These are phyloP conservation scores for Arvicanthis niloticus DNA, from an alignment of 2,113 vertebrate genomes.

Conservation along the genomic window DNA sequence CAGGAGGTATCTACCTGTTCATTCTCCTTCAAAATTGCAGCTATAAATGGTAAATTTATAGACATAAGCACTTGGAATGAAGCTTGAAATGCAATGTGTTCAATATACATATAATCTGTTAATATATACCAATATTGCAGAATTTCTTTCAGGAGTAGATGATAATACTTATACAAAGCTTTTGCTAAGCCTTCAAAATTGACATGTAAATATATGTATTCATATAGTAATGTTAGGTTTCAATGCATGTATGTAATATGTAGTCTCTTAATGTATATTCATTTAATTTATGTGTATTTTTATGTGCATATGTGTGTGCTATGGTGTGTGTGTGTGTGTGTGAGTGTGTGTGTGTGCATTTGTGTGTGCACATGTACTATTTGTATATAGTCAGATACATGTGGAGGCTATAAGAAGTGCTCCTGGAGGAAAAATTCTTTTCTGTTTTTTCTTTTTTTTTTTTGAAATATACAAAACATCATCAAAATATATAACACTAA, in stretches of 20 bases:
- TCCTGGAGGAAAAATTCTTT: no score
- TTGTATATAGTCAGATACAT: no score
- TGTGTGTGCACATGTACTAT: no score
- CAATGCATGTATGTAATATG: no score
- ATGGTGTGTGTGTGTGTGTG: no score
- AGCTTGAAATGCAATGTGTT: not conserved
- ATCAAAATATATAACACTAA: no score
- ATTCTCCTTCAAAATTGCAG: not conserved
- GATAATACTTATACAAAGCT: not conserved
- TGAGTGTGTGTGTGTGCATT: no score
- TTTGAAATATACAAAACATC: no score
- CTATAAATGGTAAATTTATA: slow-evolving; percentile 24
- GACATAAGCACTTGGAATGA: not conserved
- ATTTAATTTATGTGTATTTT: not conserved
- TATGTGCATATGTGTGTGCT: no score
- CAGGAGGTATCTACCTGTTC: not conserved
- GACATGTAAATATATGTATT: not conserved
- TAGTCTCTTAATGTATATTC: not conserved
- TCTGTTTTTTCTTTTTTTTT: no score
- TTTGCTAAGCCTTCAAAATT: not conserved
- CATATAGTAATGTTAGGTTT: not conserved
- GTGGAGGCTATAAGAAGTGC: no score
- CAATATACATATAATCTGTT: not conserved
- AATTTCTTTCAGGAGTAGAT: not conserved
- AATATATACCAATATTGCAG: not conserved